Percentiles rank a stretch among this genome's conserved stretches.
Evolutionary conservation across 1,140 invertebrate genomes (phyloP).

Genomic region (Berghia stephanieae): DNA sequence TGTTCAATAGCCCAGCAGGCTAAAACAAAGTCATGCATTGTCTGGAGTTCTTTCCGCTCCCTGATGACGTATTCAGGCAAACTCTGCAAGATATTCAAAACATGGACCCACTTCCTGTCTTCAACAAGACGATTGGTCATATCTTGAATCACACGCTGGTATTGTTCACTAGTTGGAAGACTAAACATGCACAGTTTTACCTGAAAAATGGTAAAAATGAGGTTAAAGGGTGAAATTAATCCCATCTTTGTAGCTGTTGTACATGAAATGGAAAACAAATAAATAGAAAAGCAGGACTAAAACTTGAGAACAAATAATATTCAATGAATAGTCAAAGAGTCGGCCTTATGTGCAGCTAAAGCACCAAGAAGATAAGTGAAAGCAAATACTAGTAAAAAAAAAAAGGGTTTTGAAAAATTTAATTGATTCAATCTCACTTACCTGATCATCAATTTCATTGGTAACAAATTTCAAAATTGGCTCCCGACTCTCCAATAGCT

Average conservation of each 20-base stretch:
- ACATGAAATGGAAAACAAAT: too few species aligned
- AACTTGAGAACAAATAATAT: too few species aligned
- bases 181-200: slow-evolving; percentile 58
- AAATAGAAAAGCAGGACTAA: too few species aligned
- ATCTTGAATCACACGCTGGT: slow-evolving; percentile 45
- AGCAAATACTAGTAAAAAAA: too few species aligned
- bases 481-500: slow-evolving; percentile 53
- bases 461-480: slow-evolving; percentile 61
- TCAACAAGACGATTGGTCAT: slow-evolving; percentile 48
- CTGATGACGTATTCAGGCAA: slow-evolving; percentile 47
- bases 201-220: too few species aligned
- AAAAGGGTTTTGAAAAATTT: too few species aligned
- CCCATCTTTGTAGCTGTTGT: too few species aligned
- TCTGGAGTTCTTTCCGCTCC: slow-evolving; percentile 42
- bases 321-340: too few species aligned
- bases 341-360: too few species aligned
- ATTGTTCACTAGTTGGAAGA: slow-evolving; percentile 51
- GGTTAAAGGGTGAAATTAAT: too few species aligned
- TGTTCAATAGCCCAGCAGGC: slow-evolving; percentile 43
- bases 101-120: slow-evolving; percentile 48
- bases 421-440: too few species aligned
- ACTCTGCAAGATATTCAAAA: slow-evolving; percentile 50
- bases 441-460: slow-evolving; percentile 50
- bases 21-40: slow-evolving; percentile 55
- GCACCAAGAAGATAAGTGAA: too few species aligned